Conservation (phyloP, 2,888 invertebrate species). For the Rosalia funebris region DNA sequence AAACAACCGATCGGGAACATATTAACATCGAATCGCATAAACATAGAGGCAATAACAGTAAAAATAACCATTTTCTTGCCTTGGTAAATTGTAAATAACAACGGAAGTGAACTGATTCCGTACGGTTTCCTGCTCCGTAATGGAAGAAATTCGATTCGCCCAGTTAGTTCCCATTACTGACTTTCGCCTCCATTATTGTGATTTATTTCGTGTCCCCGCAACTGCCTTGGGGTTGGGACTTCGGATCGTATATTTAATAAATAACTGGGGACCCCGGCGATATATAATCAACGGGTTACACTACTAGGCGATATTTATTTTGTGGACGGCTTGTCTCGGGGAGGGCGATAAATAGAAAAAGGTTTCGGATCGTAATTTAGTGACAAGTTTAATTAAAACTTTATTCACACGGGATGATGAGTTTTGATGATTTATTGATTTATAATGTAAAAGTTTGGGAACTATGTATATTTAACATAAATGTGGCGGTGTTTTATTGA, state of each 20-base stretch:
- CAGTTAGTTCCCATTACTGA: slow-evolving; percentile 25
- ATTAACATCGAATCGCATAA: not conserved
- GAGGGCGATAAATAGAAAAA: not conserved
- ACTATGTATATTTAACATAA: no score
- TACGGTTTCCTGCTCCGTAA: slow-evolving; percentile 19
- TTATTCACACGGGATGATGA: no score
- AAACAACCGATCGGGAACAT: not conserved
- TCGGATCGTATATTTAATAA: slow-evolving; percentile 5
- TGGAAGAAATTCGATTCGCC: slow-evolving; percentile 25
- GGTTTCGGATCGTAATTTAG: not conserved
- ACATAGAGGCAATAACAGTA: slow-evolving; percentile 5
- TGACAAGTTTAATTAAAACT: no score
- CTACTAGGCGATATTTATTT: not conserved
- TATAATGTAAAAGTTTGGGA: no score
- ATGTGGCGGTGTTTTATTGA: no score
- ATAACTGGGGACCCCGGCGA: slow-evolving; percentile 5
- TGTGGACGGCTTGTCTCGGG: not conserved
- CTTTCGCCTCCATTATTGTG: slow-evolving; percentile 21
- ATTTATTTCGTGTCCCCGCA: slow-evolving; percentile 18
- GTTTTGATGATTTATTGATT: no score
- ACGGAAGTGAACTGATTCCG: slow-evolving; percentile 5
- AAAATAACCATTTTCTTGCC: slow-evolving; percentile 13
- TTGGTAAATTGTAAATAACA: slow-evolving; percentile 12
- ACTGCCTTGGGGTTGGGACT: not conserved
- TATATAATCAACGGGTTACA: slow-evolving; percentile 6